These are phyloP conservation scores for Tursiops truncatus DNA, from an alignment of 2,113 vertebrate genomes.

Conservation along the genomic window DNA sequence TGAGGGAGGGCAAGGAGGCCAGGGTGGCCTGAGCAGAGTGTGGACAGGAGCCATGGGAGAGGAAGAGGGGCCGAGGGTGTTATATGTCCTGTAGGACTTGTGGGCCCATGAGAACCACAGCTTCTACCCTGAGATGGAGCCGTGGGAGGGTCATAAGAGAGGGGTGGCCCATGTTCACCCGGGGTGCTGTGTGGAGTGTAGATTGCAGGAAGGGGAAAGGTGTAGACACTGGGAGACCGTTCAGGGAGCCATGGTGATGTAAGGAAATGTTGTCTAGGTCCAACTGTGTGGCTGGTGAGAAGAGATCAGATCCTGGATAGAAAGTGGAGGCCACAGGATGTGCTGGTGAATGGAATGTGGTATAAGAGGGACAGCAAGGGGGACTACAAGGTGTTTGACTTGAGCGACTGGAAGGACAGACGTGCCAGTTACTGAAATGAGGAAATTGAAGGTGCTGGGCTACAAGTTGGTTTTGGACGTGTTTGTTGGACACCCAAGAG, in stretches of 20 bases:
- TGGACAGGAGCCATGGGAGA: background rate
- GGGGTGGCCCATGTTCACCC: rapidly evolving
- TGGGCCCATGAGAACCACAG: background rate
- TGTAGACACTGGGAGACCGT: background rate
- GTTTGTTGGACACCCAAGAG: background rate
- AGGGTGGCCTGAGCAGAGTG: background rate
- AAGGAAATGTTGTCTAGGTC: background rate
- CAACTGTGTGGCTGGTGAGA: background rate
- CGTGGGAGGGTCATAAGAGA: background rate
- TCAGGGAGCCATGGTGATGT: background rate
- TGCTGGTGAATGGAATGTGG: background rate
- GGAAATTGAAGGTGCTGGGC: background rate
- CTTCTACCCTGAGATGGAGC: background rate
- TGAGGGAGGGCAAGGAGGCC: background rate
- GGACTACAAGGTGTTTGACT: background rate
- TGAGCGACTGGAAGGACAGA: background rate
- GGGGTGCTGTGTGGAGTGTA: background rate
- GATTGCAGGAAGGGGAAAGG: background rate
- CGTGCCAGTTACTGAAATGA: background rate
- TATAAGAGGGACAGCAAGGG: background rate
- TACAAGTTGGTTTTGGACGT: background rate
- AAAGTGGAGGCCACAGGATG: background rate
- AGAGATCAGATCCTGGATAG: background rate
- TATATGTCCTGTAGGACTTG: background rate
- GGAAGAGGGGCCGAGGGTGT: background rate